Evolutionary conservation across 2,888 invertebrate genomes (phyloP), one percentile per base, ranked within the genome.

Genomic region (Hydraecia micacea): DNA sequence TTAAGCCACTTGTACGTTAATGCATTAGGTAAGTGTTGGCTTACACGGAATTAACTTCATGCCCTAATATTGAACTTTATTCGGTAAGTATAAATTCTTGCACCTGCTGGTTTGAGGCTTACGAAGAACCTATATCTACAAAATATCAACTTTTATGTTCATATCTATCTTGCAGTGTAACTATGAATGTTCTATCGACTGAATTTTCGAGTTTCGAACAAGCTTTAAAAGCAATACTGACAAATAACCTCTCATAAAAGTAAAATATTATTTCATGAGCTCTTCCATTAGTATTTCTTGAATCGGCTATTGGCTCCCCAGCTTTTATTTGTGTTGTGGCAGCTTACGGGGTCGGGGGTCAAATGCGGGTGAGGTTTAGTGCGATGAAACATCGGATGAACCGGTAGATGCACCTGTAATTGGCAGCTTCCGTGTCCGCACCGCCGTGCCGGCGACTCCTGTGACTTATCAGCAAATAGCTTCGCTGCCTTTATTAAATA

Each of bases 391-490:
- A 86, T 85, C 73, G 80, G 89, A 89, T 85, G 76, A 87, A 86
- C 86, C 89, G 89, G 90, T 92, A 91, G 92, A 91, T 90, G 90
- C 91, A 90, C 87, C 91, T 91, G 91, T 93, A 93, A 94, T 93
- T 92, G 92, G 92, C 89, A 90, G 90, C 87, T 91, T 93, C 90
- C 89, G 87, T 67, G 52, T 93, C 89, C 88, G 87, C 77, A 52
- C 83, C 70, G 78, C 86, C 89, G 81, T 85, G 83, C 76, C 85
- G 83, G 75, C 81, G 69, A 86, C 86, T 87, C 78, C 82, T 73
- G 73, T 52, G 77, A 80, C 80, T 83, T 84, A 78, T 85, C 79
- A 77, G 81, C 79, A 84, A 88, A 86, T 85, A 86, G 81, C 79
- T 84, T 73, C 36, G 52, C 72, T 62, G 52, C 63, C 21, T 77